Percentiles rank a stretch among this genome's conserved stretches.
These are phyloP conservation scores for Trachemys scripta DNA, from an alignment of 2,113 vertebrate genomes.

Conservation along the genomic window DNA sequence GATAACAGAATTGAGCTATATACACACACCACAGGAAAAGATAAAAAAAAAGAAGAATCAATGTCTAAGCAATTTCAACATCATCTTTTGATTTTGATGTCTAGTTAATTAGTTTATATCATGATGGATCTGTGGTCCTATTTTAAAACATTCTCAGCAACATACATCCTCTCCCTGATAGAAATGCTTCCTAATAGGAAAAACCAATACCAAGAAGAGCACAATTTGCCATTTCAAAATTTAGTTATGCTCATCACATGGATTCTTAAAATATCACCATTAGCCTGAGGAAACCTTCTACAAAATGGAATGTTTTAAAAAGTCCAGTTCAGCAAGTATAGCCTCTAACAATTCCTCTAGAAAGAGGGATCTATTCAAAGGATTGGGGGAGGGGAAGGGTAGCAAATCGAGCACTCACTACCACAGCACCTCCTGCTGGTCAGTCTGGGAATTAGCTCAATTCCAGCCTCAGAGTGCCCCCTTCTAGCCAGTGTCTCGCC, in stretches of 20 bases:
- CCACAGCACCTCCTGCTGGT: no score
- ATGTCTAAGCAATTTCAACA: slow-evolving; percentile 50
- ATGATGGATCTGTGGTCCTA: not conserved
- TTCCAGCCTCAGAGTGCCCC: no score
- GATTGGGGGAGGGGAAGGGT: not conserved
- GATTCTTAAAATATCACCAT: not conserved
- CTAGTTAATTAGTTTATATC: slow-evolving; percentile 58
- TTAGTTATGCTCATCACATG: not conserved
- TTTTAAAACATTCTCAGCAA: slow-evolving; percentile 39
- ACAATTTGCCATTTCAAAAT: not conserved
- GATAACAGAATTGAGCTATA: slow-evolving; percentile 39
- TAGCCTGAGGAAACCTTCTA: not conserved
- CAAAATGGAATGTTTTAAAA: slow-evolving; percentile 23
- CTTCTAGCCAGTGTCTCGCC: no score
- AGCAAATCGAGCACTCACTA: no score
- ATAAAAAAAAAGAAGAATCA: slow-evolving; percentile 45
- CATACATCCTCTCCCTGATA: slow-evolving; percentile 1
- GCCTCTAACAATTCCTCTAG: not conserved
- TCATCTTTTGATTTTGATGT: slow-evolving; percentile 45
- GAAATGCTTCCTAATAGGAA: not conserved
- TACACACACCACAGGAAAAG: slow-evolving; percentile 38
- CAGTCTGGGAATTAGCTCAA: no score
- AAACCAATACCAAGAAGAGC: slow-evolving; percentile 34
- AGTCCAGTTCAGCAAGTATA: not conserved
- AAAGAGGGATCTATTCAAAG: not conserved